Percentiles rank a stretch among this genome's conserved stretches.
Conservation (phyloP, 1,140 invertebrate species). For the Sitobion miscanthi region DNA sequence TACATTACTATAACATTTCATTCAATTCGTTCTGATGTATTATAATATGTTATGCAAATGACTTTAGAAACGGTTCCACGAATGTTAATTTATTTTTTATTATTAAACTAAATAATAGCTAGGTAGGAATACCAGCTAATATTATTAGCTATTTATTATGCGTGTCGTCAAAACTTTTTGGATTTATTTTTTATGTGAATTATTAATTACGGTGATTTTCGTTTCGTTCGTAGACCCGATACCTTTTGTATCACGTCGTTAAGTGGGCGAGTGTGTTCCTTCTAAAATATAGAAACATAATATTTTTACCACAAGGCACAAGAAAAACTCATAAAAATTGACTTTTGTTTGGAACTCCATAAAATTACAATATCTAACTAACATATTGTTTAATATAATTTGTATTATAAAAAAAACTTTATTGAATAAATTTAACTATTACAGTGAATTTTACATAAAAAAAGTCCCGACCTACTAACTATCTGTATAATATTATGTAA, state of each 20-base stretch:
- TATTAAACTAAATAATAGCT: background rate
- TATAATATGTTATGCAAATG: background rate
- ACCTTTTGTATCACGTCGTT: background rate
- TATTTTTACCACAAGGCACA: background rate
- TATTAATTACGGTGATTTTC: background rate
- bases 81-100: background rate
- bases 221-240: background rate
- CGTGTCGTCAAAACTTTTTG: background rate
- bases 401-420: background rate
- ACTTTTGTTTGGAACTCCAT: background rate
- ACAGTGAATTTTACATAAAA: no score
- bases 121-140: background rate
- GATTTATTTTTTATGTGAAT: background rate
- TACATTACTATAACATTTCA: background rate
- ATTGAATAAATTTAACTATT: background rate
- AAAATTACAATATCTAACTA: background rate
- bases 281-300: background rate
- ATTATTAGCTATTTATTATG: background rate
- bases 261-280: background rate
- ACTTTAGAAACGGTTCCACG: background rate
- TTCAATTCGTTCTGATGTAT: background rate
- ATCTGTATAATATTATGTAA: no score
- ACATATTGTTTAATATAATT: background rate
- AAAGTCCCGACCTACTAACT: no score
- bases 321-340: background rate